Evolutionary conservation across 2,113 vertebrate species (phyloP).

Genomic region (Anolis sagrei): DNA sequence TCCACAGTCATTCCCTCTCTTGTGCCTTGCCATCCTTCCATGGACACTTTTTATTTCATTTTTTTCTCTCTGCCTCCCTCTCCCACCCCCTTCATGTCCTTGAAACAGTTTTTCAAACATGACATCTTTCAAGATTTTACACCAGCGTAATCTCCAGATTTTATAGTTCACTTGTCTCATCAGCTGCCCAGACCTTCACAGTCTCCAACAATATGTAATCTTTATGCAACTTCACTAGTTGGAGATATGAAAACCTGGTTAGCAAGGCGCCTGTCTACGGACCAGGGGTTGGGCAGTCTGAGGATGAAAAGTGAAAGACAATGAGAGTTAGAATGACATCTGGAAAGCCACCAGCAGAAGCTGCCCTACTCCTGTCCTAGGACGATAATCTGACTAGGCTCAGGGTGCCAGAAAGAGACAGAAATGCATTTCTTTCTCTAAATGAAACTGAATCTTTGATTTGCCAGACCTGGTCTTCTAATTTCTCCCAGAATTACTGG

Average conservation of each 20-base stretch:
- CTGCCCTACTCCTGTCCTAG: too few relatives aligned
- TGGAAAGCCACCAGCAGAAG: neutral
- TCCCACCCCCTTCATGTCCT: neutral
- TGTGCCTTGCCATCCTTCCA: conserved; percentile 12
- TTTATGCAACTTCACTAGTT: neutral
- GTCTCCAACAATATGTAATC: neutral
- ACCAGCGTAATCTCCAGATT: neutral
- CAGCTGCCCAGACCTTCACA: neutral
- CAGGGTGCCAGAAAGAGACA: too few relatives aligned
- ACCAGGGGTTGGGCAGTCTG: neutral
- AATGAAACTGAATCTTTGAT: too few relatives aligned
- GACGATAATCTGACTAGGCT: too few relatives aligned
- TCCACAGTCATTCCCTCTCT: neutral
- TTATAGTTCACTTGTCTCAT: conserved; percentile 11
- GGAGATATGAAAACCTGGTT: neutral
- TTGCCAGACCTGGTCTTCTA: too few relatives aligned
- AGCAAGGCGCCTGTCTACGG: neutral
- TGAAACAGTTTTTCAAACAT: neutral
- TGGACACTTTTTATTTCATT: conserved; percentile 23
- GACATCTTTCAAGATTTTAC: conserved; percentile 11
- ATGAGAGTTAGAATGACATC: neutral
- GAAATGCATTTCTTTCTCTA: too few relatives aligned
- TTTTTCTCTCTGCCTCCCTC: neutral
- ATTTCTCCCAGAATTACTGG: too few relatives aligned
- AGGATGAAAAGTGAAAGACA: neutral